Conservation (phyloP, 1,140 invertebrate species). For the Trissolcus basalis region DNA sequence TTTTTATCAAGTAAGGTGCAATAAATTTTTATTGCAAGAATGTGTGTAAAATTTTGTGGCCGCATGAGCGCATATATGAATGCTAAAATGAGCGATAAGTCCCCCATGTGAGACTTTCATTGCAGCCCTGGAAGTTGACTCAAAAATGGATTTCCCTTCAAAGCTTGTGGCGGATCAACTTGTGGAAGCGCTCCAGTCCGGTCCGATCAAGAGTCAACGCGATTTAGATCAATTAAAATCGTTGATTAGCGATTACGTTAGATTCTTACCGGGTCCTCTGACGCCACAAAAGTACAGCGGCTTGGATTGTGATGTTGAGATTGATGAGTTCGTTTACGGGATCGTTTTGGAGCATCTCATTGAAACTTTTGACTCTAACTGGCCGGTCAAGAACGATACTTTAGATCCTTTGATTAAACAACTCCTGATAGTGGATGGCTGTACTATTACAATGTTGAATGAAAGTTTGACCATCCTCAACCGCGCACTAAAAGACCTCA, state of each 20-base stretch:
- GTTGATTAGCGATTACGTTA: constrained; percentile 58
- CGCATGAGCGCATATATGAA: constrained; percentile 18
- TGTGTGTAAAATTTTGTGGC: background rate
- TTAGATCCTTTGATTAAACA: constrained; percentile 67
- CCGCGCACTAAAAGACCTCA: constrained; percentile 73
- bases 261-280: constrained; percentile 78
- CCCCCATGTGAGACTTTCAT: constrained; percentile 72
- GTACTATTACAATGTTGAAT: constrained; percentile 71
- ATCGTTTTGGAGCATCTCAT: constrained; percentile 73
- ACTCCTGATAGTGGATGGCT: constrained; percentile 77
- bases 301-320: constrained; percentile 68
- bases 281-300: constrained; percentile 79
- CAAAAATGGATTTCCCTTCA: constrained; percentile 65
- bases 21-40: no score
- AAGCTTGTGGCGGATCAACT: constrained; percentile 64
- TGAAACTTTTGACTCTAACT: constrained; percentile 76
- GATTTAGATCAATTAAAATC: constrained; percentile 68
- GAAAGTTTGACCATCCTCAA: constrained; percentile 75
- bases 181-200: constrained; percentile 66
- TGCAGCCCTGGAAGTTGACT: constrained; percentile 65
- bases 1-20: no score
- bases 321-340: constrained; percentile 71
- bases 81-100: constrained; percentile 58
- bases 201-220: constrained; percentile 70
- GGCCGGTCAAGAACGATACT: constrained; percentile 71